Conservation (phyloP, 2,888 invertebrate genomes). For the Serripes groenlandicus region DNA sequence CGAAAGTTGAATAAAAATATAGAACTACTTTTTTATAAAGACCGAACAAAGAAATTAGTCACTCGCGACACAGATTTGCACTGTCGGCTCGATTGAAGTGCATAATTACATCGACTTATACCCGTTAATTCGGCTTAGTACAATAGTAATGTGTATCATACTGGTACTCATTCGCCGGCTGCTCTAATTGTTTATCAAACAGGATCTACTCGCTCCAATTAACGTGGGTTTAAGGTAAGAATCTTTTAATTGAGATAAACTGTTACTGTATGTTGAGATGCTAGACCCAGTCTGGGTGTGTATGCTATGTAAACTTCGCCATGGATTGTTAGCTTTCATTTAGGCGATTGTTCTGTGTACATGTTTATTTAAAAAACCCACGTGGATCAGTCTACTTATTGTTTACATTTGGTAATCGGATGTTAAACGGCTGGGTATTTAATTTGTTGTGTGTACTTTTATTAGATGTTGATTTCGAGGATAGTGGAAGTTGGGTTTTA, state of each 20-base stretch:
- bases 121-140: constrained; percentile 69
- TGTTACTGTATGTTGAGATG: too few species aligned
- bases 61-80: constrained; percentile 58
- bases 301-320: too few species aligned
- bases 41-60: constrained; percentile 68
- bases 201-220: constrained; percentile 19
- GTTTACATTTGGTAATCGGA: background rate
- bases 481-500: too few species aligned
- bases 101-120: constrained; percentile 62
- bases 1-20: too few species aligned
- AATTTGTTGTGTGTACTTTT: background rate
- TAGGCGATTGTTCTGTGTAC: constrained; percentile 40
- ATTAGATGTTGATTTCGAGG: too few species aligned
- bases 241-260: background rate
- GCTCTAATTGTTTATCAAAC: constrained; percentile 16
- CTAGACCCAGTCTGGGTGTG: too few species aligned
- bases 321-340: constrained; percentile 30
- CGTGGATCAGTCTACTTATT: constrained; percentile 13
- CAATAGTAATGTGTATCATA: constrained; percentile 48
- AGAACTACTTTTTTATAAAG: constrained; percentile 52
- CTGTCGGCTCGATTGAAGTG: constrained; percentile 68
- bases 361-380: constrained; percentile 29
- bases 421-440: background rate
- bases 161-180: constrained; percentile 8
- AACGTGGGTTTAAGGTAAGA: constrained; percentile 11